A percentile compares a stretch with the other conserved stretches of the same genome.
Conservation (phyloP, 2,888 invertebrate genomes). For the Tachystola acroxantha region DNA sequence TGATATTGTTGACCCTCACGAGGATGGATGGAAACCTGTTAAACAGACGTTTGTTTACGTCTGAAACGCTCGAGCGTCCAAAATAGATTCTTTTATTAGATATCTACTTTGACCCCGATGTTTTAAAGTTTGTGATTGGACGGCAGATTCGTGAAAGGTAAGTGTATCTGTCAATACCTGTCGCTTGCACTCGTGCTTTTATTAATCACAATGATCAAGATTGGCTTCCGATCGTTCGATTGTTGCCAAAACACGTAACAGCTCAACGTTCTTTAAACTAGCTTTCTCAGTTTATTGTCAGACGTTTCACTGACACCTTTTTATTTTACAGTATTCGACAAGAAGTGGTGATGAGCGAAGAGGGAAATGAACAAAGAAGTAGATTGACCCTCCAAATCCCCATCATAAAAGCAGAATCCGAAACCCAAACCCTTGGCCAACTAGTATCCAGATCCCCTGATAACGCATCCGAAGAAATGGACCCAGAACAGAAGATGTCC, state of each 20-base stretch:
- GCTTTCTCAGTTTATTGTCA: slow-evolving; percentile 35
- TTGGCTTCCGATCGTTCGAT: slow-evolving; percentile 50
- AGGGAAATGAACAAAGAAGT: slow-evolving; percentile 29
- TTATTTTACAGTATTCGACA: slow-evolving; percentile 42
- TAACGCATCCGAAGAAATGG: slow-evolving; percentile 40
- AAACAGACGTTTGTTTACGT: slow-evolving; percentile 50
- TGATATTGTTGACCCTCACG: slow-evolving; percentile 20
- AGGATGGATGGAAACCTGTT: slow-evolving; percentile 34
- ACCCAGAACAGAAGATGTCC: slow-evolving; percentile 67
- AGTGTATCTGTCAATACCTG: slow-evolving; percentile 34
- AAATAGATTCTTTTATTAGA: slow-evolving; percentile 76
- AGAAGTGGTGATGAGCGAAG: slow-evolving; percentile 52
- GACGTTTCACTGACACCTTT: slow-evolving; percentile 34
- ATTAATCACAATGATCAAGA: slow-evolving; percentile 33
- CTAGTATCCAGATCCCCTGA: slow-evolving; percentile 42
- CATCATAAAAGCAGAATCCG: slow-evolving; percentile 48
- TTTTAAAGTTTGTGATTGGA: slow-evolving; percentile 43
- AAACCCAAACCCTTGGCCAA: slow-evolving; percentile 48
- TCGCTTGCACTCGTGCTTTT: slow-evolving; percentile 20
- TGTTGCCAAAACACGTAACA: slow-evolving; percentile 47
- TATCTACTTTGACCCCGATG: slow-evolving; percentile 51
- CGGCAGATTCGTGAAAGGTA: slow-evolving; percentile 45
- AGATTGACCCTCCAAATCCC: slow-evolving; percentile 43
- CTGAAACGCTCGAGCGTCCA: slow-evolving; percentile 33
- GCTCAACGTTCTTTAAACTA: slow-evolving; percentile 16